phyloP scores from a whole-genome alignment of 2,113 vertebrate species.

The Reinhardtius hippoglossoides region DNA sequence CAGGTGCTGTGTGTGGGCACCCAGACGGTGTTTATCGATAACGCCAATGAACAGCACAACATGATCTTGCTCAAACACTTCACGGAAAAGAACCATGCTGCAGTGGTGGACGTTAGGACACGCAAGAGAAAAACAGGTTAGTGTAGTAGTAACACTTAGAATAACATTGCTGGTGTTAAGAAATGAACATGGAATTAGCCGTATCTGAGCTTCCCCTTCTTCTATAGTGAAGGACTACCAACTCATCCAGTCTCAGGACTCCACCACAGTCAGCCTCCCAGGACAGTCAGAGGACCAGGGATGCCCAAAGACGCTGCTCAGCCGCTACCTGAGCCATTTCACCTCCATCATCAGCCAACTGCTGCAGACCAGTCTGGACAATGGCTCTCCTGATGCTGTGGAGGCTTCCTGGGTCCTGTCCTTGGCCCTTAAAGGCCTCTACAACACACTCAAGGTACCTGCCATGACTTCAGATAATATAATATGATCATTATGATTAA shows the following conservation, averaged over 20 bases:
- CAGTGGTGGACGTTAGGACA: conserved; percentile 94
- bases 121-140: conserved; percentile 95
- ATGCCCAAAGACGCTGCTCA: conserved; percentile 81
- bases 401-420: conserved; percentile 97
- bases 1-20: conserved; percentile 97
- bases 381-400: conserved; percentile 88
- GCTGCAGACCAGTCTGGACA: conserved; percentile 88
- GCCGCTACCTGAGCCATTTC: conserved; percentile 90
- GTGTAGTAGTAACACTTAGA: neutral
- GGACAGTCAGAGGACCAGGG: conserved; percentile 41
- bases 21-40: conserved; percentile 93
- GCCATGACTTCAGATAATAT: neutral
- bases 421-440: conserved; percentile 93
- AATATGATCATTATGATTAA: too few relatives aligned
- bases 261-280: conserved; percentile 55
- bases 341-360: conserved; percentile 91
- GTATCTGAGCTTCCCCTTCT: neutral
- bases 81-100: conserved; percentile 95
- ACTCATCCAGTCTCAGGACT: conserved; percentile 87
- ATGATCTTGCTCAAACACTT: conserved; percentile 97
- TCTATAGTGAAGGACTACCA: conserved; percentile 94
- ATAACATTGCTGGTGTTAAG: neutral
- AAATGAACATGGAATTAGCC: neutral
- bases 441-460: conserved; percentile 92
- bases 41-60: conserved; percentile 94